Evolutionary conservation across 2,113 vertebrate species (phyloP), one percentile per base, ranked within the genome.

Genomic region (Danio rerio): DNA sequence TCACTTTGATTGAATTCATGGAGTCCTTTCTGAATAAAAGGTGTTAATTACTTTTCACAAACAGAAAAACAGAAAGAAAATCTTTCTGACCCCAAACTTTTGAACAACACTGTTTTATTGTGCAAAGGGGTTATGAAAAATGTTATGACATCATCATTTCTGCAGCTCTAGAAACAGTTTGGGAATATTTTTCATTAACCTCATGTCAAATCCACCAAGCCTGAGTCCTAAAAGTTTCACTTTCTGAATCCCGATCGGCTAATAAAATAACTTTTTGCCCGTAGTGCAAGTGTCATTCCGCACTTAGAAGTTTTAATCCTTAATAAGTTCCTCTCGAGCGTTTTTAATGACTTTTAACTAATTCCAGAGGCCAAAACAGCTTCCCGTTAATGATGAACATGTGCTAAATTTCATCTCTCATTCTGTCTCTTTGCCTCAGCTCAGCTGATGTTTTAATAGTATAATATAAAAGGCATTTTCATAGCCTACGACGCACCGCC

Each of bases 321-420:
- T 43, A 40, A 78, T 50, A 63, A 31, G 74, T 45, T 63, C 20
- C 31, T 31, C 1, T 0, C 21, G 20, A 10, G 16, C 4, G 13
- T 31, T 43, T 31, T 78, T 78, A 40, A 78, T 40, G 5, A 50
- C 43, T 45, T 75, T 52, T 74, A 78, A 78, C 76, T 66, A 53
- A 66, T 42, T 55, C 15, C 31, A 66, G 18, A 77, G 56, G 56
- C 43, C 43, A 52, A 50, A 52, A 53, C 15, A 50, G 5, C 21
- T 55, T 66, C 4, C 6, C 7, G 3, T 66, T 66, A 66, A 43
- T 55, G 49, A 40, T 47, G 21, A 66, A 31, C 18, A 59, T 40
- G 55, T 47, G 55, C n/a, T n/a, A 58, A 50, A n/a, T 31, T 5
- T 7, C 9, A 0, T 56, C 5, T 70, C n/a, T 45, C 11, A 20